Percentiles rank a stretch among this genome's conserved stretches.
Conservation (phyloP, 2,113 vertebrate genomes). For the Ciconia maguari region DNA sequence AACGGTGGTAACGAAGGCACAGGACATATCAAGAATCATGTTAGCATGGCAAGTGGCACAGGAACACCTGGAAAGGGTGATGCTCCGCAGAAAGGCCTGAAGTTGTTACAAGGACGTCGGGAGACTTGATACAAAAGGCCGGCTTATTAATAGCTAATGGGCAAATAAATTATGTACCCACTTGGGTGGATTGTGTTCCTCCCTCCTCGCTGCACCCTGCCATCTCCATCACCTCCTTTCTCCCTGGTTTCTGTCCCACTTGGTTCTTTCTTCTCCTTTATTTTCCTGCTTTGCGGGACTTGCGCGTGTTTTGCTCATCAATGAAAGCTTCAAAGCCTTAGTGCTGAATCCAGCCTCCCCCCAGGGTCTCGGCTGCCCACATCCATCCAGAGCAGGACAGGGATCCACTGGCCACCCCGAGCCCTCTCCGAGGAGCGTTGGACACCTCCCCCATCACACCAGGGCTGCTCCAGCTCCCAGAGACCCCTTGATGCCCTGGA, state of each 20-base stretch:
- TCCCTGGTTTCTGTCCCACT: background rate
- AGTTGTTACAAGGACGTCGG: conserved; percentile 56
- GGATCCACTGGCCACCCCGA: background rate
- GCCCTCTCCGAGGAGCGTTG: fast-evolving
- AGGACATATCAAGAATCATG: conserved; percentile 44
- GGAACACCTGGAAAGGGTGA: conserved; percentile 18
- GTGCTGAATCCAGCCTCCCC: background rate
- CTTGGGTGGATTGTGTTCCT: background rate
- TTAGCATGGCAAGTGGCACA: conserved; percentile 32
- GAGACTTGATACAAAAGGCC: conserved; percentile 53
- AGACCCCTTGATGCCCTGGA: background rate
- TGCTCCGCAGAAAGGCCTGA: conserved; percentile 58
- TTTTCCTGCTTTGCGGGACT: background rate
- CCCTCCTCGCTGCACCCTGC: background rate
- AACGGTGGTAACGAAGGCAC: background rate
- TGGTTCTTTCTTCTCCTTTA: background rate
- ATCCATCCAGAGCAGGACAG: background rate
- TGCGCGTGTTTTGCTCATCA: fast-evolving
- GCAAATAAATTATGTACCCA: conserved; percentile 48
- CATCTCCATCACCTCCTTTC: background rate
- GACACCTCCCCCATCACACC: background rate
- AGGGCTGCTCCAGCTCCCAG: fast-evolving
- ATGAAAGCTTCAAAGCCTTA: background rate
- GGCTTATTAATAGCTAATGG: conserved; percentile 57
- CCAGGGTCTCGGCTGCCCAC: fast-evolving